Evolutionary conservation across 2,113 vertebrate species (phyloP).

Genomic region (Tachysurus vachellii): DNA sequence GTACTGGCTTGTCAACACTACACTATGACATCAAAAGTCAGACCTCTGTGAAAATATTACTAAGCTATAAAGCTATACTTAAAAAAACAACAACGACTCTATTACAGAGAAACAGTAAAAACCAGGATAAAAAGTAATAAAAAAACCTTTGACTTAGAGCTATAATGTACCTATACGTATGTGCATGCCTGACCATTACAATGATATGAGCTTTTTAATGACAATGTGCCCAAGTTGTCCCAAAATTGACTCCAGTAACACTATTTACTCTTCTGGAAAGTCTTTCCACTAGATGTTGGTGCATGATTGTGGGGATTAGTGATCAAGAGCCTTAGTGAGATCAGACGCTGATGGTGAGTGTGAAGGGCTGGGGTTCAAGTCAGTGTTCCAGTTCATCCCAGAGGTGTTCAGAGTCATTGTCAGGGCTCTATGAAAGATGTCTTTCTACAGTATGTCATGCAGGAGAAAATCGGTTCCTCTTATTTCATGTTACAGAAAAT

Average conservation of each 20-base stretch:
- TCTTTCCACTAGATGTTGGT: background rate
- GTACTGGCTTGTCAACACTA: background rate
- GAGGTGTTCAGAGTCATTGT: background rate
- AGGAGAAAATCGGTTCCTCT: too few species aligned
- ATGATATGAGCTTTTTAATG: background rate
- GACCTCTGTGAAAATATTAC: background rate
- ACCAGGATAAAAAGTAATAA: background rate
- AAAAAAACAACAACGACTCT: background rate
- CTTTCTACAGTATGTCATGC: background rate
- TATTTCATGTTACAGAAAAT: too few species aligned
- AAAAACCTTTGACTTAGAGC: background rate
- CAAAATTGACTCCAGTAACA: background rate
- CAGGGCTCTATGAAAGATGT: background rate
- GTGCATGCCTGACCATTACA: background rate
- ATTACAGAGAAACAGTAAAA: background rate
- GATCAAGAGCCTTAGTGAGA: background rate
- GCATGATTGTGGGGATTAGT: background rate
- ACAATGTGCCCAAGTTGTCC: background rate
- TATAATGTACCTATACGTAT: background rate
- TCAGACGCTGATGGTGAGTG: background rate
- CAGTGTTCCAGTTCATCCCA: background rate
- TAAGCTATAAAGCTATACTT: background rate
- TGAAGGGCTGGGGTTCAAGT: background rate
- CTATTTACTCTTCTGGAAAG: background rate
- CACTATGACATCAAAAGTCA: background rate